phyloP scores from a whole-genome alignment of 2,113 vertebrate genomes.

The Melanostigma gelatinosum region DNA sequence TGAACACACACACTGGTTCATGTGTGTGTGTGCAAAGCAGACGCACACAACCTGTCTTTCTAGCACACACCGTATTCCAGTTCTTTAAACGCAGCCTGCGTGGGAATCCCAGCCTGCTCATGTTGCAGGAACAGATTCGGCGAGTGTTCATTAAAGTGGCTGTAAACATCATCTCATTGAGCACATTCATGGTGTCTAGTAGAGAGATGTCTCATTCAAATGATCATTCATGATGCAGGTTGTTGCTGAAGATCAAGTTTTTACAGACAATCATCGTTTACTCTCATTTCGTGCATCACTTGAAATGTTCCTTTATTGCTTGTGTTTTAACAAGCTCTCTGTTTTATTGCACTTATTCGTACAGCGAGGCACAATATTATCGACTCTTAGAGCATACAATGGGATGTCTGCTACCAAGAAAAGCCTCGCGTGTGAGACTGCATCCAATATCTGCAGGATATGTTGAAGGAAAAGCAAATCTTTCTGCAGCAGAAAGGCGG shows the following conservation, averaged over 20 bases:
- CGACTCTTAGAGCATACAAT: conserved; percentile 14
- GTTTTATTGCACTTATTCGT: conserved; percentile 3
- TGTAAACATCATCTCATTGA: conserved; percentile 21
- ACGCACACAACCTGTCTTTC: conserved; percentile 8
- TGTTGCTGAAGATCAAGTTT: conserved; percentile 15
- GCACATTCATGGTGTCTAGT: conserved; percentile 19
- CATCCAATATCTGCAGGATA: conserved; percentile 17
- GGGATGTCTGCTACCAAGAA: conserved; percentile 38
- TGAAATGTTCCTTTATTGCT: neutral
- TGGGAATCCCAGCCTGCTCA: conserved; percentile 23
- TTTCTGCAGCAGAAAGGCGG: conserved; percentile 17
- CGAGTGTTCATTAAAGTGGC: conserved; percentile 32
- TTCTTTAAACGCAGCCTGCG: no score
- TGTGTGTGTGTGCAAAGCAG: conserved; percentile 8
- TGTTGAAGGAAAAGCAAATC: conserved; percentile 23
- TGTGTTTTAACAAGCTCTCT: neutral
- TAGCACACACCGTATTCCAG: neutral
- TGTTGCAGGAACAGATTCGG: conserved; percentile 20
- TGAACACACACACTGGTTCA: conserved; percentile 36
- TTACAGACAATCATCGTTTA: conserved; percentile 1
- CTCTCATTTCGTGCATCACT: neutral
- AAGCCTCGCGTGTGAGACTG: conserved; percentile 34
- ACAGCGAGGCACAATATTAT: neutral
- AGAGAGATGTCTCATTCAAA: conserved; percentile 28
- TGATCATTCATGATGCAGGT: conserved; percentile 9